phyloP scores from a whole-genome alignment of 2,113 vertebrate genomes.

The Lamprotornis superbus region DNA sequence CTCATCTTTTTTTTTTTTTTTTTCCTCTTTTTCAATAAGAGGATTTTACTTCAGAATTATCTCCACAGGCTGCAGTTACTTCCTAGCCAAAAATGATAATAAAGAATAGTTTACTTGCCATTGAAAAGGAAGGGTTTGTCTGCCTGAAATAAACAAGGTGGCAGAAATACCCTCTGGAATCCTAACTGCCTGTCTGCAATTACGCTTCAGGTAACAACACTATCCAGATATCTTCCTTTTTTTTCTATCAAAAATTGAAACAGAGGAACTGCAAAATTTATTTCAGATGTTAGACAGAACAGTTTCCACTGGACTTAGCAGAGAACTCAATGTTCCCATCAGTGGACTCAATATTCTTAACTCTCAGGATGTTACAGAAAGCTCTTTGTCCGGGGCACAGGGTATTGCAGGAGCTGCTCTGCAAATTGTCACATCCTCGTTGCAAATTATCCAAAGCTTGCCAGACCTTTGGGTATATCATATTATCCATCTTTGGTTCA shows the following conservation, averaged over 20 bases:
- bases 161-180: background rate
- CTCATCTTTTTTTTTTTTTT: accelerated
- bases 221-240: background rate
- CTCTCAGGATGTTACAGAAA: background rate
- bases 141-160: background rate
- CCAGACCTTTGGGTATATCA: background rate
- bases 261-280: background rate
- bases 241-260: background rate
- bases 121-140: background rate
- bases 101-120: background rate
- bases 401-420: background rate
- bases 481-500: background rate
- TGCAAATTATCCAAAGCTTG: background rate
- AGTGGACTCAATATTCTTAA: background rate
- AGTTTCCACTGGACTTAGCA: background rate
- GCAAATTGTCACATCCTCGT: background rate
- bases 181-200: background rate
- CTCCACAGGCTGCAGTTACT: background rate
- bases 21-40: background rate
- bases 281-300: background rate
- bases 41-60: background rate
- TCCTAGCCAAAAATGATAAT: background rate
- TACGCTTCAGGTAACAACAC: background rate
- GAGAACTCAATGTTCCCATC: background rate
- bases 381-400: background rate